phyloP scores from a whole-genome alignment of 2,888 invertebrate genomes.

The Dolichopus griseipennis region DNA sequence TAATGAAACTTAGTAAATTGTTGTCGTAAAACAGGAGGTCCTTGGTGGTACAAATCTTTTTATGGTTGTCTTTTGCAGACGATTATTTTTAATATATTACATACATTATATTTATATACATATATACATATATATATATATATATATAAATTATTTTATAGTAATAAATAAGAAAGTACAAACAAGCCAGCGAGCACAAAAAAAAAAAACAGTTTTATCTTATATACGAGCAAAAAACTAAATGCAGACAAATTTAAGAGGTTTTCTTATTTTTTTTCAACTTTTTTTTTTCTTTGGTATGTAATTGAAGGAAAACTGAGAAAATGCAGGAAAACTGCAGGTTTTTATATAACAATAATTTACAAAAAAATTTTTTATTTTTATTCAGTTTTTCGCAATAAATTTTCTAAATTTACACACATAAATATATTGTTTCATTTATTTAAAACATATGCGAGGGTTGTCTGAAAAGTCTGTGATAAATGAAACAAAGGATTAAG shows the following conservation, averaged over 20 bases:
- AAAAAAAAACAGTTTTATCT: neutral
- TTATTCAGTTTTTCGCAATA: no score
- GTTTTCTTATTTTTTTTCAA: no score
- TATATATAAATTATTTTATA: neutral
- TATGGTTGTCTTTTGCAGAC: neutral
- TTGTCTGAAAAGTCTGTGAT: no score
- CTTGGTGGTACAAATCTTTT: neutral
- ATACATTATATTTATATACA: neutral
- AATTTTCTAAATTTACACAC: no score
- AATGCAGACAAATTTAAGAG: slow-evolving; percentile 3
- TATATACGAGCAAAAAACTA: neutral
- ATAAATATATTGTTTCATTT: no score
- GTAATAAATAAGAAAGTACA: neutral
- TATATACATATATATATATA: neutral
- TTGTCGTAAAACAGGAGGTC: slow-evolving; percentile 4
- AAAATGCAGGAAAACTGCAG: no score
- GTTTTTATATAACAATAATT: no score
- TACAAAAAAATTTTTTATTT: no score
- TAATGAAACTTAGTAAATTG: neutral
- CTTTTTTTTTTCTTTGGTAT: no score
- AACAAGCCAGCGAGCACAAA: neutral
- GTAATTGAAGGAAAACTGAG: no score
- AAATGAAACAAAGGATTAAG: no score
- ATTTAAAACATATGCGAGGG: no score
- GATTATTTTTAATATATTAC: neutral